phyloP scores from a whole-genome alignment of 1,140 invertebrate genomes.

The Bombus consobrinus region DNA sequence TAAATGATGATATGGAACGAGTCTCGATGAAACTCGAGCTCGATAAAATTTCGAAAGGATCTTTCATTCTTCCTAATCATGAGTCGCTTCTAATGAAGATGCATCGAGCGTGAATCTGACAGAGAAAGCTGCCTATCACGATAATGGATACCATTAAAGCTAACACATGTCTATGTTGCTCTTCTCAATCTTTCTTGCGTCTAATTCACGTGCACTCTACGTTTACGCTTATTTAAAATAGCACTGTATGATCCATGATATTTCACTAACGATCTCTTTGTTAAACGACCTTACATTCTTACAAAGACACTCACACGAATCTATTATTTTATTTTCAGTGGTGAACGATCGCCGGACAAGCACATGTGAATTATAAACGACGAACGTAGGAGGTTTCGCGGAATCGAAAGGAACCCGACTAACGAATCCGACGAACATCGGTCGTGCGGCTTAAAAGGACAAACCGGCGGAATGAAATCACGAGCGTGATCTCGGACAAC shows the following conservation, averaged over 20 bases:
- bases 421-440: background rate
- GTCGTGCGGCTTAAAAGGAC: background rate
- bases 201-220: background rate
- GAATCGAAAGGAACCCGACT: background rate
- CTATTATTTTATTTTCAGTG: conserved; percentile 13
- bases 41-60: background rate
- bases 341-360: background rate
- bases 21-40: background rate
- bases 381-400: conserved; percentile 3
- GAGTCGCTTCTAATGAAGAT: conserved; percentile 1
- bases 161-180: background rate
- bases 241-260: background rate
- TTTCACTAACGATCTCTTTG: background rate
- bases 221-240: background rate
- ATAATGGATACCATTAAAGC: background rate
- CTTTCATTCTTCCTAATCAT: background rate
- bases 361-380: background rate
- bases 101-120: conserved; percentile 27
- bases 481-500: background rate
- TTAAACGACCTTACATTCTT: background rate
- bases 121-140: conserved; percentile 39
- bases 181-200: background rate
- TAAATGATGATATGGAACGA: background rate
- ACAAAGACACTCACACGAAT: background rate
- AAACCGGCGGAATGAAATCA: background rate